Evolutionary conservation across 2,888 invertebrate genomes (phyloP).

Genomic region (Drosophila longiperda): DNA sequence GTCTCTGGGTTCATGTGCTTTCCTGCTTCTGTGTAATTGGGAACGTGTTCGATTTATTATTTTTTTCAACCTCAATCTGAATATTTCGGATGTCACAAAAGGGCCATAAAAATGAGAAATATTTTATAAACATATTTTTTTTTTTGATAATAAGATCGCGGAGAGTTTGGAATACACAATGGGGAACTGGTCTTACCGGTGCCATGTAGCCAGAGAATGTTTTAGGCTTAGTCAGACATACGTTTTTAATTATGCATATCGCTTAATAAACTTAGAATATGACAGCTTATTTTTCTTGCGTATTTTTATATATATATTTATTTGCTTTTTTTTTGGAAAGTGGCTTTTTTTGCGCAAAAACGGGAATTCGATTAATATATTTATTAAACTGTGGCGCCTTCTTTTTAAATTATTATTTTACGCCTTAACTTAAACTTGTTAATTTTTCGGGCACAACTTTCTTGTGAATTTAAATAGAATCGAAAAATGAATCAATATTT

Average conservation of each 20-base stretch:
- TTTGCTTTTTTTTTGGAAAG: constrained; percentile 38
- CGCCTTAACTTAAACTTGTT: constrained; percentile 62
- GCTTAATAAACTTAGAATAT: constrained; percentile 39
- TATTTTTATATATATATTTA: constrained; percentile 19
- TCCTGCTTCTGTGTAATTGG: constrained; percentile 27
- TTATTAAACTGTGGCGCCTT: constrained; percentile 60
- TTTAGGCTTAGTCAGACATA: constrained; percentile 54
- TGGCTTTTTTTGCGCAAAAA: constrained; percentile 36
- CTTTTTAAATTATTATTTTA: constrained; percentile 65
- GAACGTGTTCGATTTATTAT: not conserved
- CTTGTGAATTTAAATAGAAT: constrained; percentile 53
- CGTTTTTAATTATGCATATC: constrained; percentile 66
- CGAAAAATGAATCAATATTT: constrained; percentile 68
- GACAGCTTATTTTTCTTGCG: constrained; percentile 31
- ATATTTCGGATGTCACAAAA: not conserved
- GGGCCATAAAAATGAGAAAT: constrained; percentile 32
- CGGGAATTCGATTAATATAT: constrained; percentile 56
- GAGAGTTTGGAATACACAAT: constrained; percentile 11
- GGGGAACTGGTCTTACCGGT: constrained; percentile 59
- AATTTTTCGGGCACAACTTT: constrained; percentile 68
- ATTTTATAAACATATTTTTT: constrained; percentile 27
- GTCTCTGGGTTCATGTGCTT: constrained; percentile 31
- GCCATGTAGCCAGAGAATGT: constrained; percentile 47
- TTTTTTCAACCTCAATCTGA: not conserved
- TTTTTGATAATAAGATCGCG: constrained; percentile 11